These are phyloP conservation scores for Cryptus armator DNA, from an alignment of 2,888 invertebrate genomes.

Conservation along the genomic window DNA sequence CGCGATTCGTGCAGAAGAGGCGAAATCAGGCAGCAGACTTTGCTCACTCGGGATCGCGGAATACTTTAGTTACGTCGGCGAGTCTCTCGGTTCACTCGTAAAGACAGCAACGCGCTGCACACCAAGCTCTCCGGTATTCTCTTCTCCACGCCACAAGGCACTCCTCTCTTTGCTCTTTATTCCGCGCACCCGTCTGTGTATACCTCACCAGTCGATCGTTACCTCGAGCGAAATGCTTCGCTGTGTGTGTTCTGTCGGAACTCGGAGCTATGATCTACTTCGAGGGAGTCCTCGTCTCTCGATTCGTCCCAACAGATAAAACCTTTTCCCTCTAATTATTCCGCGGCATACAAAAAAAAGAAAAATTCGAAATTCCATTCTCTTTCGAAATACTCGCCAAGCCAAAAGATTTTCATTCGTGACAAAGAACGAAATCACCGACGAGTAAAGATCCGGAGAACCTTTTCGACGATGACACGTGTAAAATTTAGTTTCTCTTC, in stretches of 20 bases:
- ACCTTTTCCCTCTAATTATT: neutral
- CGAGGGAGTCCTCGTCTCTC: slow-evolving; percentile 10
- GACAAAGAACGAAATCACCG: neutral
- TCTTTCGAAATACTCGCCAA: neutral
- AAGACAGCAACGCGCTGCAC: slow-evolving; percentile 61
- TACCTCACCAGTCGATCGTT: slow-evolving; percentile 47
- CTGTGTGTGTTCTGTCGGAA: slow-evolving; percentile 25
- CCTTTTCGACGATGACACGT: slow-evolving; percentile 36
- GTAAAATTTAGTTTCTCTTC: slow-evolving; percentile 33
- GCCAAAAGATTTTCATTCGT: neutral
- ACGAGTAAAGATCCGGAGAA: neutral
- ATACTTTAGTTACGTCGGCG: slow-evolving; percentile 43
- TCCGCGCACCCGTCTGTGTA: slow-evolving; percentile 40
- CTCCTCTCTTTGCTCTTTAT: slow-evolving; percentile 61
- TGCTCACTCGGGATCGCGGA: slow-evolving; percentile 55
- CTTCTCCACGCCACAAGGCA: slow-evolving; percentile 14
- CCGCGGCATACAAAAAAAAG: neutral
- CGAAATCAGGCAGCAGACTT: slow-evolving; percentile 35
- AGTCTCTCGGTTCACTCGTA: slow-evolving; percentile 49
- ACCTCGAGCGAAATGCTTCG: slow-evolving; percentile 34
- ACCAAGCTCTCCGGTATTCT: slow-evolving; percentile 27
- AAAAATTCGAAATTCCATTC: neutral
- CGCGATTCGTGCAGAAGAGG: neutral
- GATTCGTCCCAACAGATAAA: neutral
- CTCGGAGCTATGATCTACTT: slow-evolving; percentile 3